phyloP scores from a whole-genome alignment of 2,888 invertebrate species.

The Trichopoda pennipes region DNA sequence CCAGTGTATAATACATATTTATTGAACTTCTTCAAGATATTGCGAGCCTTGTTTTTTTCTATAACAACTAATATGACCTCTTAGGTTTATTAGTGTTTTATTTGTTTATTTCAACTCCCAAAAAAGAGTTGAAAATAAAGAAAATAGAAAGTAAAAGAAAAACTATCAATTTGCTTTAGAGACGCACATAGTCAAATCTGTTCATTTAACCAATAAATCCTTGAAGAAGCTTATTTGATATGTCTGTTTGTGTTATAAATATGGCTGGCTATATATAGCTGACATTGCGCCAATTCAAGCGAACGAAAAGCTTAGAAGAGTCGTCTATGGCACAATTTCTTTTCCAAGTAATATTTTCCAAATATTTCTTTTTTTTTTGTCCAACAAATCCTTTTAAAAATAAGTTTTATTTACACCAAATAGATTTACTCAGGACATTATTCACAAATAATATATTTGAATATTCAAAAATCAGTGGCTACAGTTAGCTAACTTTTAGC shows the following conservation, averaged over 20 bases:
- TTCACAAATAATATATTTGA: conserved; percentile 43
- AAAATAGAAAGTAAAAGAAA: conserved; percentile 14
- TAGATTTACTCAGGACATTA: conserved; percentile 60
- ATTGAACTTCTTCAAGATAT: conserved; percentile 45
- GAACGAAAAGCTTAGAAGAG: conserved; percentile 41
- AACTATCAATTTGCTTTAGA: conserved; percentile 25
- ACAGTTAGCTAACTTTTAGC: conserved; percentile 23
- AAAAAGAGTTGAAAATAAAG: not conserved
- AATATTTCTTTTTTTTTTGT: not conserved
- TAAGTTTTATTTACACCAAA: conserved; percentile 63
- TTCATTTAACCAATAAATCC: conserved; percentile 81
- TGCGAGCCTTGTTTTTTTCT: conserved; percentile 1
- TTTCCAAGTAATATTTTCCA: not conserved
- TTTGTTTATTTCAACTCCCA: conserved; percentile 33
- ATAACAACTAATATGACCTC: conserved; percentile 48
- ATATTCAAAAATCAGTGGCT: conserved; percentile 44
- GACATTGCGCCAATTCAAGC: conserved; percentile 57
- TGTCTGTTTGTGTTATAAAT: conserved; percentile 73
- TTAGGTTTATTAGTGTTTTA: conserved; percentile 50
- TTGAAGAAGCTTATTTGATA: conserved; percentile 78
- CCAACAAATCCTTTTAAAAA: conserved; percentile 7
- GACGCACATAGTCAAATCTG: conserved; percentile 79
- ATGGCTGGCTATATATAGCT: conserved; percentile 67
- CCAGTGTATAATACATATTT: conserved; percentile 67
- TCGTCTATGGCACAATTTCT: conserved; percentile 53